Conservation (phyloP, 37 sponge, comb jelly and placozoan species). For the Oscarella lobularis region DNA sequence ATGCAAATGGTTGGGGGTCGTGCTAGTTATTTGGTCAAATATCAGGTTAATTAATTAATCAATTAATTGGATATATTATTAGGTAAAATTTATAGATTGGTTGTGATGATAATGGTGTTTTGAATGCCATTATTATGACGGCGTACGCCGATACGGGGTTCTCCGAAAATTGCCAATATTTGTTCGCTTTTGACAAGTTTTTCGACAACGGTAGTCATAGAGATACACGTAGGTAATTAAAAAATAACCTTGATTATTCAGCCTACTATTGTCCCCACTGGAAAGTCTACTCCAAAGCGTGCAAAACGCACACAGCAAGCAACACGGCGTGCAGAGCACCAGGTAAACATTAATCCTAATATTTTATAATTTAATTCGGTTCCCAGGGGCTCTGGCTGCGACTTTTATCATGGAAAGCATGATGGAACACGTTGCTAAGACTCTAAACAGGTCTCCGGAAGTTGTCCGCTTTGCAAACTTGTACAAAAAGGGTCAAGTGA, state of each 20-base stretch:
- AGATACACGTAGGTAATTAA: too few species aligned
- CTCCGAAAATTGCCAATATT: constrained; percentile 36
- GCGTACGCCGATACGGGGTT: constrained; percentile 45
- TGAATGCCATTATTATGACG: constrained; percentile 41
- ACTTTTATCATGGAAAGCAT: constrained; percentile 57
- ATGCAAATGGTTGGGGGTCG: constrained; percentile 56
- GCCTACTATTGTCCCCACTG: constrained; percentile 57
- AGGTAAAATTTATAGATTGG: constrained; percentile 25
- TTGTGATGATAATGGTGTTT: constrained; percentile 33
- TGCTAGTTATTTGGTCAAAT: background rate
- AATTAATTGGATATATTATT: background rate
- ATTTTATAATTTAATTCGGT: too few species aligned
- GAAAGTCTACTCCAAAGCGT: constrained; percentile 22
- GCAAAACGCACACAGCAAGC: constrained; percentile 50
- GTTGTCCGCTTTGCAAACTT: constrained; percentile 36
- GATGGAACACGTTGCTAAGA: constrained; percentile 53
- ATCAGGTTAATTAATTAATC: background rate
- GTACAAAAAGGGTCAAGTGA: constrained; percentile 43
- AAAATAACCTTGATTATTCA: constrained; percentile 2
- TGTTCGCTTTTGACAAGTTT: constrained; percentile 2
- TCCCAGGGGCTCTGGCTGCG: background rate
- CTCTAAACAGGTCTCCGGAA: constrained; percentile 24
- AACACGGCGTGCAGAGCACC: constrained; percentile 48
- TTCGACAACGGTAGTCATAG: constrained; percentile 34
- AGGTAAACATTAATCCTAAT: constrained; percentile 43